phyloP scores from a whole-genome alignment of 2,888 invertebrate species.

The Homarus gammarus region DNA sequence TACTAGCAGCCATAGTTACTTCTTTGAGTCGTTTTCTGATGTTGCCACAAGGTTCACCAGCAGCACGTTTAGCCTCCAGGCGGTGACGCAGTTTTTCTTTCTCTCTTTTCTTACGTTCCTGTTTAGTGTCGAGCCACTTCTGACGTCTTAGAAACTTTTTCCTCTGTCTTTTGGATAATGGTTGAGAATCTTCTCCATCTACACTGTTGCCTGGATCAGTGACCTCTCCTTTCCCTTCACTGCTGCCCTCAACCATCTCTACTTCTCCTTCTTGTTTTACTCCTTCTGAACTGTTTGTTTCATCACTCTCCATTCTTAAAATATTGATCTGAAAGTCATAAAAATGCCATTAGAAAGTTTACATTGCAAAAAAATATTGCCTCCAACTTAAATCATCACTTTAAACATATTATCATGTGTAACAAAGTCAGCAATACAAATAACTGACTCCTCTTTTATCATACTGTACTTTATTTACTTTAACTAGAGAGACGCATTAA shows the following conservation, averaged over 20 bases:
- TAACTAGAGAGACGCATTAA: too few species aligned
- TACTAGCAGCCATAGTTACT: constrained; percentile 58
- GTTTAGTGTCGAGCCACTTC: constrained; percentile 51
- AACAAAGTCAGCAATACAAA: too few species aligned
- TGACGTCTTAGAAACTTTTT: constrained; percentile 59
- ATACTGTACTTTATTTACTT: too few species aligned
- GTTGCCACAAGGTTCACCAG: constrained; percentile 47
- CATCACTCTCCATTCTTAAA: neutral
- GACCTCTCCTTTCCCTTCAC: neutral
- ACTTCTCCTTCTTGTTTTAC: neutral
- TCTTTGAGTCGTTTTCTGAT: constrained; percentile 58
- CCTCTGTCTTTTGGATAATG: constrained; percentile 58
- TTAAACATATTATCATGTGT: too few species aligned
- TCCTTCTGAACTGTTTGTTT: neutral
- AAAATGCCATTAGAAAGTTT: too few species aligned
- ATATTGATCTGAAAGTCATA: neutral
- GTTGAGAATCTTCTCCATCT: neutral
- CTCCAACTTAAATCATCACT: too few species aligned
- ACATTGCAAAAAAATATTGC: too few species aligned
- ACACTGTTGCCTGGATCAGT: neutral
- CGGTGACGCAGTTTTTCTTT: constrained; percentile 45
- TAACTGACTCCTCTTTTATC: too few species aligned
- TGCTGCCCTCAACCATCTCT: neutral
- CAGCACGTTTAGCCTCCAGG: constrained; percentile 40
- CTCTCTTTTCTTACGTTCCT: constrained; percentile 53